Evolutionary conservation across 53 echinoderm and acorn worm genomes (phyloP).

Genomic region (Astropecten irregularis): DNA sequence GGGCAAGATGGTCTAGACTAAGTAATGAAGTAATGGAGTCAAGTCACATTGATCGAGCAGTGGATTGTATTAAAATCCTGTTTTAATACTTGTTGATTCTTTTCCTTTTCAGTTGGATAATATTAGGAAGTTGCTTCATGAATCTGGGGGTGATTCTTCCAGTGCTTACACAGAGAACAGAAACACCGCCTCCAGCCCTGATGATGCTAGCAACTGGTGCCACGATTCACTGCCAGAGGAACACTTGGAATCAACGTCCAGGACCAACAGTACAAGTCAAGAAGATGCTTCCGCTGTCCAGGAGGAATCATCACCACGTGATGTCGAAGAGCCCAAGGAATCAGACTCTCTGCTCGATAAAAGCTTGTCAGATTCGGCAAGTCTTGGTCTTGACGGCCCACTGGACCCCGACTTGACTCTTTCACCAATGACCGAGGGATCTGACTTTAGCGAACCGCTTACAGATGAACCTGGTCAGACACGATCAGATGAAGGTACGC

Average conservation of each 20-base stretch:
- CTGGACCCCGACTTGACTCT: neutral
- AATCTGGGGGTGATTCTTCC: neutral
- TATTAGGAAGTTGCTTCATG: neutral
- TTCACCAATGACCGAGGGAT: neutral
- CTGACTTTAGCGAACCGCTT: neutral
- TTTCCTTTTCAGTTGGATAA: conserved; percentile 5
- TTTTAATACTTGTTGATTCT: too few relatives aligned
- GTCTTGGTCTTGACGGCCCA: neutral
- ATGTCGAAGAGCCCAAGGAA: neutral
- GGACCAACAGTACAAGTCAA: neutral
- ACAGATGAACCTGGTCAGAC: neutral
- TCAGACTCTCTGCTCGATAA: neutral
- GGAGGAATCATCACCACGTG: neutral
- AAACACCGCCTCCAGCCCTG: neutral
- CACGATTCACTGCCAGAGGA: neutral
- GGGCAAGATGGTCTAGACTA: too few relatives aligned
- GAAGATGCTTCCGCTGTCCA: neutral
- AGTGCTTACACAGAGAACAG: neutral
- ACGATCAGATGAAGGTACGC: neutral
- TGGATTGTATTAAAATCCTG: too few relatives aligned
- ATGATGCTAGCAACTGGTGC: neutral
- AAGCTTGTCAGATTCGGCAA: neutral
- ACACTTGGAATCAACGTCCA: neutral
- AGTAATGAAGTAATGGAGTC: too few relatives aligned
- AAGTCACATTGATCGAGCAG: too few relatives aligned